phyloP scores from a whole-genome alignment of 2,113 vertebrate genomes.

The Struthio camelus region DNA sequence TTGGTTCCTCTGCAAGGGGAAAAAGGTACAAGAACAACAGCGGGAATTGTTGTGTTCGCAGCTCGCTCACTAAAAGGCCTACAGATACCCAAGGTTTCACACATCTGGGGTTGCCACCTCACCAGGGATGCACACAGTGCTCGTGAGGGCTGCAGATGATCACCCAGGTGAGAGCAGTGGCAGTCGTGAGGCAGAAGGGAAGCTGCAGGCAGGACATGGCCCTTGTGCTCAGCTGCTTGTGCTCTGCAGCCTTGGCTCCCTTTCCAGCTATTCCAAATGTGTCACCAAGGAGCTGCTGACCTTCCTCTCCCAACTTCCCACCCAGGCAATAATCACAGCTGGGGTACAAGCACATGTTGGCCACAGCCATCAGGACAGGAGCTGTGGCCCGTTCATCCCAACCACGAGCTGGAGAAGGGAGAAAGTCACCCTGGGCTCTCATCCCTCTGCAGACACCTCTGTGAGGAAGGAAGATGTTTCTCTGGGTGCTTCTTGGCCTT shows the following conservation, averaged over 20 bases:
- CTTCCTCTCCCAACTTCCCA: background rate
- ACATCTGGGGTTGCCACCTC: background rate
- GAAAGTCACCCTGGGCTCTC: background rate
- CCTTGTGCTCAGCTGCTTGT: background rate
- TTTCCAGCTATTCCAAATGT: background rate
- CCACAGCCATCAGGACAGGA: background rate
- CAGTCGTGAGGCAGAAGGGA: background rate
- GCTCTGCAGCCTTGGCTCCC: background rate
- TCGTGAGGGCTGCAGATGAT: background rate
- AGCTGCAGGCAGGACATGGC: background rate
- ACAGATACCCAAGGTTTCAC: background rate
- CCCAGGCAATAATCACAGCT: background rate
- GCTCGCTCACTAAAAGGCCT: background rate
- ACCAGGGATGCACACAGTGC: background rate
- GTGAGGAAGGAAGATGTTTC: background rate
- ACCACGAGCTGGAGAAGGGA: background rate
- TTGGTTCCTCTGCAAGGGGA: constrained; percentile 89
- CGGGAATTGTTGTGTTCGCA: background rate
- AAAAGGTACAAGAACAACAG: constrained; percentile 64
- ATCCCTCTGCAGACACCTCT: background rate
- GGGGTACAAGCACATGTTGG: background rate
- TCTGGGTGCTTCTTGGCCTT: background rate
- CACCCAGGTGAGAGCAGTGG: rapidly evolving
- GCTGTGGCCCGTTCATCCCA: background rate
- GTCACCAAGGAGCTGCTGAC: background rate